Evolutionary conservation across 2,888 invertebrate genomes (phyloP).

Genomic region (Mayetiola destructor): DNA sequence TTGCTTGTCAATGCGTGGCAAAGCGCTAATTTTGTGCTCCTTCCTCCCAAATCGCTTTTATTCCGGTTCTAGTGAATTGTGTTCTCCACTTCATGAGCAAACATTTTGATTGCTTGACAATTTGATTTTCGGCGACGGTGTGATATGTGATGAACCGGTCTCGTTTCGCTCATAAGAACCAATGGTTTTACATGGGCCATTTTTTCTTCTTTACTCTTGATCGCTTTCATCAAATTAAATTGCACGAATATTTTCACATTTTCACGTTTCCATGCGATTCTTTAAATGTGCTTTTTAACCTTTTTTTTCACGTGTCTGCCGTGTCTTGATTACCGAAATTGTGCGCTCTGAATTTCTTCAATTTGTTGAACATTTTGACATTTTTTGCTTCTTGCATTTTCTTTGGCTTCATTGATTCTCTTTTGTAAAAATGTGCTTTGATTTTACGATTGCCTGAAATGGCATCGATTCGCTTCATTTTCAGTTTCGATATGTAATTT

Average conservation of each 20-base stretch:
- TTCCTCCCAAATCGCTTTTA: conserved; percentile 4
- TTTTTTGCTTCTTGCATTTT: too few relatives aligned
- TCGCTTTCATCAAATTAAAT: conserved; percentile 8
- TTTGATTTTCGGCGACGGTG: neutral
- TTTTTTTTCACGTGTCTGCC: too few relatives aligned
- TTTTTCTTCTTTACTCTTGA: neutral
- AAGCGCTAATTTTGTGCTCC: conserved; percentile 1
- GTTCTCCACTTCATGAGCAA: neutral
- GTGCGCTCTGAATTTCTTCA: too few relatives aligned
- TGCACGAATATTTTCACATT: conserved; percentile 12
- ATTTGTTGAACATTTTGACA: too few relatives aligned
- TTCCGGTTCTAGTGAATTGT: neutral
- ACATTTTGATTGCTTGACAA: neutral
- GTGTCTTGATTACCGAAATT: too few relatives aligned
- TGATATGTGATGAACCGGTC: too few relatives aligned
- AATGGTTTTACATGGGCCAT: too few relatives aligned
- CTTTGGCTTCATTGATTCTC: too few relatives aligned
- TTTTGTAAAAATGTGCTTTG: too few relatives aligned
- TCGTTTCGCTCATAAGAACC: too few relatives aligned
- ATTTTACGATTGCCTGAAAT: neutral
- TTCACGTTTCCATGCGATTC: neutral
- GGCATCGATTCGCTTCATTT: neutral
- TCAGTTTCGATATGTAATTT: conserved; percentile 1
- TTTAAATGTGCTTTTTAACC: neutral
- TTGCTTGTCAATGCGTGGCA: conserved; percentile 10